phyloP scores from a whole-genome alignment of 2,888 invertebrate species.

The Molanna angustata region DNA sequence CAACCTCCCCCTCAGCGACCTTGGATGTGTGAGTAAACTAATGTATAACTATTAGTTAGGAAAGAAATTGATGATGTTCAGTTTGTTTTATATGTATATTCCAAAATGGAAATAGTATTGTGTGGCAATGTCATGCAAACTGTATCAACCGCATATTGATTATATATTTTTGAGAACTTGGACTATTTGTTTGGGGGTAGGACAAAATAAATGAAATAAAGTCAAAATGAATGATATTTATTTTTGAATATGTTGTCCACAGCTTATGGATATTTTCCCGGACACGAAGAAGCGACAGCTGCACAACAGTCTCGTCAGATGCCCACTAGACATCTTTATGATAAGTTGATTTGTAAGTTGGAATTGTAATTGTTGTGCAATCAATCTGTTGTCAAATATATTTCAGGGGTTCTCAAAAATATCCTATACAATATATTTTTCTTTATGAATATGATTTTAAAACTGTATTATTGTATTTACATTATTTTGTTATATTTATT shows the following conservation, averaged over 20 bases:
- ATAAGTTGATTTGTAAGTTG: constrained; percentile 21
- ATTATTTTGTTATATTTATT: neutral
- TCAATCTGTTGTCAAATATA: neutral
- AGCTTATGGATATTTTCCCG: constrained; percentile 10
- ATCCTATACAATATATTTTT: too few relatives aligned
- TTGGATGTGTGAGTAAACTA: constrained; percentile 8
- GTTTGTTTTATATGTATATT: too few relatives aligned
- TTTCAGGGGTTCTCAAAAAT: neutral
- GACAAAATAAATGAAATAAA: too few relatives aligned
- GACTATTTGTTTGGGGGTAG: too few relatives aligned
- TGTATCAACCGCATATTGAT: too few relatives aligned
- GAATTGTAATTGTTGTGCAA: neutral
- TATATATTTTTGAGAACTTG: too few relatives aligned
- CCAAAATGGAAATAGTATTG: too few relatives aligned
- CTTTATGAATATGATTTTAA: too few relatives aligned
- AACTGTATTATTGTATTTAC: too few relatives aligned
- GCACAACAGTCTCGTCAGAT: constrained; percentile 6
- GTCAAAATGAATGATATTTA: neutral
- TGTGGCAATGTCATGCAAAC: too few relatives aligned
- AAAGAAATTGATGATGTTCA: too few relatives aligned
- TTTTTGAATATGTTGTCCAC: neutral
- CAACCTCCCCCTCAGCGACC: constrained; percentile 16
- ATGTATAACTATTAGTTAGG: too few relatives aligned
- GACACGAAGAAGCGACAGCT: constrained; percentile 10
- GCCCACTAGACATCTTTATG: constrained; percentile 15